Conservation (phyloP, 2,888 invertebrate genomes). For the Sphaeridia pumilis region DNA sequence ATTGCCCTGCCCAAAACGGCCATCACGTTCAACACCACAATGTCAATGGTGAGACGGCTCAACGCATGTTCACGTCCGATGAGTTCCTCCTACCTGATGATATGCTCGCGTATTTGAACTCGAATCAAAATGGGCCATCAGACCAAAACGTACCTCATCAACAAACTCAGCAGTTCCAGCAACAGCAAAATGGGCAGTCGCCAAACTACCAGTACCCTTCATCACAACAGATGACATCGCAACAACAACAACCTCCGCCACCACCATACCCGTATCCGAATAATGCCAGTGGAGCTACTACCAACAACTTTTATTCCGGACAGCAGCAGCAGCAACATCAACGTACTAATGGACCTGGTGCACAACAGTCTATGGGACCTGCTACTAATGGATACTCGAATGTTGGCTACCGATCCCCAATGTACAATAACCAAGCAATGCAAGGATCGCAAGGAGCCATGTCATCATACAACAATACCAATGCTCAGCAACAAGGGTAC, state of each 20-base stretch:
- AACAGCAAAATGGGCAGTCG: slow-evolving; percentile 17
- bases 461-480: slow-evolving; percentile 39
- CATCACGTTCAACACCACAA: slow-evolving; percentile 7
- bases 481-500: no score
- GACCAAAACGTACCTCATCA: slow-evolving; percentile 20
- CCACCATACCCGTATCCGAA: slow-evolving; percentile 14
- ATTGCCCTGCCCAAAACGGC: slow-evolving; percentile 2
- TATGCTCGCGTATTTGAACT: slow-evolving; percentile 86
- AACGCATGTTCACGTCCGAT: slow-evolving; percentile 44
- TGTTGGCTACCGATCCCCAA: slow-evolving; percentile 14
- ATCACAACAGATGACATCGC: slow-evolving; percentile 5
- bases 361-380: slow-evolving; percentile 13
- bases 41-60: slow-evolving; percentile 28
- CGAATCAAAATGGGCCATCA: slow-evolving; percentile 42
- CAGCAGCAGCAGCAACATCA: slow-evolving; percentile 22
- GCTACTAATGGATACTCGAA: slow-evolving; percentile 15
- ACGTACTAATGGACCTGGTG: no score
- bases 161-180: no score
- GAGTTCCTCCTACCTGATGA: slow-evolving; percentile 91
- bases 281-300: slow-evolving; percentile 3
- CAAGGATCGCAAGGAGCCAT: no score
- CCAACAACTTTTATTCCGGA: slow-evolving; percentile 11
- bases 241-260: slow-evolving; percentile 29
- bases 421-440: slow-evolving; percentile 14
- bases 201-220: slow-evolving; percentile 16